Evolutionary conservation across 2,888 invertebrate species (phyloP).

Genomic region (Parasteatoda lunata): DNA sequence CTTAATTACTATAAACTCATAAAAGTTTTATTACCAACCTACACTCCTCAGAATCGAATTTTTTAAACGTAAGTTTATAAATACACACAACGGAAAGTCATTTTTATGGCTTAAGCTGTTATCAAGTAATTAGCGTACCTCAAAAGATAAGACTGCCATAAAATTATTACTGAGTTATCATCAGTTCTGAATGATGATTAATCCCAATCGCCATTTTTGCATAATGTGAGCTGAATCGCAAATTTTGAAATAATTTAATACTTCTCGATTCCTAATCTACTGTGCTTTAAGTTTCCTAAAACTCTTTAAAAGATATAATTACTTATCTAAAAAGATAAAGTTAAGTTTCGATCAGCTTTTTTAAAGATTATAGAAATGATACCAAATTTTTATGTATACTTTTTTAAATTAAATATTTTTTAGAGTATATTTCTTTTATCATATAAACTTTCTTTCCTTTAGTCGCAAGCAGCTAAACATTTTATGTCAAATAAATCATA

Average conservation of each 20-base stretch:
- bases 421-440: too few relatives aligned
- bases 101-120: constrained; percentile 38
- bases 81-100: constrained; percentile 17
- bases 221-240: constrained; percentile 30
- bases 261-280: neutral
- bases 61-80: constrained; percentile 2
- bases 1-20: too few relatives aligned
- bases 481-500: too few relatives aligned
- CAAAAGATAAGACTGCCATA: constrained; percentile 20
- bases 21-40: too few relatives aligned
- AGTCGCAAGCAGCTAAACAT: too few relatives aligned
- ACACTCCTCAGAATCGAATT: too few relatives aligned
- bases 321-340: neutral
- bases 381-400: too few relatives aligned
- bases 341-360: too few relatives aligned
- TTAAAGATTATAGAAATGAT: too few relatives aligned
- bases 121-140: constrained; percentile 34
- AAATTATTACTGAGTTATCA: constrained; percentile 56
- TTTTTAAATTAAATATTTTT: too few relatives aligned
- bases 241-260: constrained; percentile 41
- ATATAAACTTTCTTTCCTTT: too few relatives aligned
- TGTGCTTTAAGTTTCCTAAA: constrained; percentile 2
- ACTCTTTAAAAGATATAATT: neutral
- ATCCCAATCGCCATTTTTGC: constrained; percentile 49
- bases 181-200: constrained; percentile 49